These are phyloP conservation scores for Spodoptera littoralis DNA, from an alignment of 2,888 invertebrate species.

Conservation along the genomic window DNA sequence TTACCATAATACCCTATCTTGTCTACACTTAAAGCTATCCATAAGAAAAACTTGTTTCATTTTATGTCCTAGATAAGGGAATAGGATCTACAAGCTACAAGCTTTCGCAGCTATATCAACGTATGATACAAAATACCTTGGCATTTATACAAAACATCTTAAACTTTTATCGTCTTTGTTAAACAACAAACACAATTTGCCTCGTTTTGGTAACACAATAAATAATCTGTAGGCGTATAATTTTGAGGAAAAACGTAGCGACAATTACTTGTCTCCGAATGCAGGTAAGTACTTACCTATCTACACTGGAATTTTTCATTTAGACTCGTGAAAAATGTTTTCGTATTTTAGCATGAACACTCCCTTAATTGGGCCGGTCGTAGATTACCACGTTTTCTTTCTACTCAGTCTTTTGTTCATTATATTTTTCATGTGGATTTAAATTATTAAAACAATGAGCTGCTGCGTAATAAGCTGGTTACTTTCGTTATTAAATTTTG, in stretches of 20 bases:
- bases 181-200: too few relatives aligned
- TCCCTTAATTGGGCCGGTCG: slow-evolving; percentile 31
- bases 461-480: slow-evolving; percentile 10
- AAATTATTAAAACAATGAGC: slow-evolving; percentile 32
- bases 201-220: slow-evolving; percentile 14
- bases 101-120: too few relatives aligned
- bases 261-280: slow-evolving; percentile 58
- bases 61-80: too few relatives aligned
- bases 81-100: too few relatives aligned
- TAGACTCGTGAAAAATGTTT: slow-evolving; percentile 47
- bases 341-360: slow-evolving; percentile 23
- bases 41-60: too few relatives aligned
- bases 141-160: too few relatives aligned
- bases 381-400: slow-evolving; percentile 14
- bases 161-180: too few relatives aligned
- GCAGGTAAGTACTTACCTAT: slow-evolving; percentile 20
- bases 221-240: slow-evolving; percentile 30
- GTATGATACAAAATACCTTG: too few relatives aligned
- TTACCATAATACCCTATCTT: too few relatives aligned
- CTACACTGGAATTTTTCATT: slow-evolving; percentile 68
- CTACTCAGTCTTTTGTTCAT: neutral
- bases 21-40: too few relatives aligned
- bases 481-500: too few relatives aligned
- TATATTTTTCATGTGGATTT: neutral
- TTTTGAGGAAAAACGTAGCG: slow-evolving; percentile 39